A percentile compares a stretch with the other conserved stretches of the same genome.
phyloP scores from a whole-genome alignment of 2,113 vertebrate species.

The Sarotherodon lohbergeri region DNA sequence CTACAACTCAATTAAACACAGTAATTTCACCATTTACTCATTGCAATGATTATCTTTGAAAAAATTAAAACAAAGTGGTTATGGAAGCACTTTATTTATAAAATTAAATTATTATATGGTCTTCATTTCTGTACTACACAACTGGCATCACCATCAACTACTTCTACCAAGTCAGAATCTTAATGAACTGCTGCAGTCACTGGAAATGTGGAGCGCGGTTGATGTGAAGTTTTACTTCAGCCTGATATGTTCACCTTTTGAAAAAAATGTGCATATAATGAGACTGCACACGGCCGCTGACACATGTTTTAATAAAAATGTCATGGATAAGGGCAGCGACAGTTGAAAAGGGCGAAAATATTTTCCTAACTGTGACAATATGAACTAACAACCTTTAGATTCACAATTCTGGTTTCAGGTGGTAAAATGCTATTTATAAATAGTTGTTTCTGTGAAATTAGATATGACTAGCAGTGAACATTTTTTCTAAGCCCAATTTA shows the following conservation, averaged over 20 bases:
- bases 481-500: background rate
- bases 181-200: background rate
- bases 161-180: background rate
- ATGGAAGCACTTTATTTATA: background rate
- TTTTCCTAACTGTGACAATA: background rate
- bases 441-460: background rate
- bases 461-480: background rate
- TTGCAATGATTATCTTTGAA: background rate
- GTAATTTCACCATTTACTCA: background rate
- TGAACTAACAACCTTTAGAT: background rate
- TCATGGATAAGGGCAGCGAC: background rate
- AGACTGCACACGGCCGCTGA: background rate
- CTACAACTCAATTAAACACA: background rate
- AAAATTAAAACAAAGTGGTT: background rate
- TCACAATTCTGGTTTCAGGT: background rate
- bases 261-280: background rate
- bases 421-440: background rate
- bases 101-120: background rate
- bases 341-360: background rate
- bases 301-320: background rate
- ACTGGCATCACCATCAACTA: background rate
- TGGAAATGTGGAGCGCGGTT: background rate
- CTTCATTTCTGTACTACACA: background rate
- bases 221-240: background rate
- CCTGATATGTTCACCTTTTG: conserved; percentile 1